These are phyloP conservation scores for Phyllopteryx taeniolatus DNA, from an alignment of 2,113 vertebrate genomes.

Conservation along the genomic window DNA sequence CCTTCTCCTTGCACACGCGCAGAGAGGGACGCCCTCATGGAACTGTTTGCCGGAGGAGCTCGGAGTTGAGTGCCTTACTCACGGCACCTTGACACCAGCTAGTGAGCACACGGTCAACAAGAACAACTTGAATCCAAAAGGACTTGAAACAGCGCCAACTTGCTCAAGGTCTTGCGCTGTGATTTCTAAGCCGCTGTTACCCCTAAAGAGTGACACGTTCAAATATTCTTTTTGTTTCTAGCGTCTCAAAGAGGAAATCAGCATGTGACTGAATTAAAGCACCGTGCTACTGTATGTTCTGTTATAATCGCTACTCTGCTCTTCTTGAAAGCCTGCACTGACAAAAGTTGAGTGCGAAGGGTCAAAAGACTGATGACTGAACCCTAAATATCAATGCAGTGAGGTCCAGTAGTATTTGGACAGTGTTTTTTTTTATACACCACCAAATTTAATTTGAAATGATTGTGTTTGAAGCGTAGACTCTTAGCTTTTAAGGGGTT, in stretches of 20 bases:
- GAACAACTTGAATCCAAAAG: slow-evolving; percentile 9
- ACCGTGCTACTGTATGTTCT: slow-evolving; percentile 20
- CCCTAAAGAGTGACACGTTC: slow-evolving; percentile 21
- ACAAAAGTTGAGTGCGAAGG: slow-evolving; percentile 16
- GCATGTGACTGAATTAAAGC: slow-evolving; percentile 33
- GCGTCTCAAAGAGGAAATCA: background rate
- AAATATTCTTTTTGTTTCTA: slow-evolving; percentile 15
- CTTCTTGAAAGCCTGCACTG: background rate
- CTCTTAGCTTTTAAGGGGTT: background rate
- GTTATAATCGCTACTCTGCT: slow-evolving; percentile 12
- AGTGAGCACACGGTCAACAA: slow-evolving; percentile 14
- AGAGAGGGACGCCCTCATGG: slow-evolving; percentile 16
- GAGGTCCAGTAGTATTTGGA: background rate
- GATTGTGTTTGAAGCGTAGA: background rate
- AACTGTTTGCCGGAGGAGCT: slow-evolving; percentile 27
- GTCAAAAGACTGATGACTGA: slow-evolving; percentile 1
- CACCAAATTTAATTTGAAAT: background rate
- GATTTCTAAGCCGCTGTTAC: slow-evolving; percentile 17
- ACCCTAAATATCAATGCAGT: background rate
- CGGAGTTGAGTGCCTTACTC: slow-evolving; percentile 62
- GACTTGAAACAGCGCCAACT: slow-evolving; percentile 8
- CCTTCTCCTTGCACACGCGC: background rate
- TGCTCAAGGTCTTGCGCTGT: slow-evolving; percentile 9
- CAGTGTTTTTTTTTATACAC: background rate
- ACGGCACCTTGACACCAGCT: slow-evolving; percentile 37